These are phyloP conservation scores for Philopotamus ludificatus DNA, from an alignment of 1,140 invertebrate genomes.

Conservation along the genomic window DNA sequence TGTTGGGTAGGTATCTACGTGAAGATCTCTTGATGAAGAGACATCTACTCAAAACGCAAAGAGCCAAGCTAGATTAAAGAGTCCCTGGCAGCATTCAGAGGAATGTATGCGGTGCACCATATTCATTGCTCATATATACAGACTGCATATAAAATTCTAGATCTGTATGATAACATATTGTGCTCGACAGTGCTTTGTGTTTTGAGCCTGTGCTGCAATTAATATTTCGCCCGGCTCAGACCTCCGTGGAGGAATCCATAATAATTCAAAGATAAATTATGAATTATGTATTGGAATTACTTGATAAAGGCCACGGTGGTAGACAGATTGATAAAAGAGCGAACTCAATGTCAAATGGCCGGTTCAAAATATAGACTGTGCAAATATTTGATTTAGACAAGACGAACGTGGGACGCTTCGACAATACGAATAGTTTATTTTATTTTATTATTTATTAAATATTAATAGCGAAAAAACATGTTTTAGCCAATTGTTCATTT, in stretches of 20 bases:
- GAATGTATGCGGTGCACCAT: neutral
- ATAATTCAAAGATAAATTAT: neutral
- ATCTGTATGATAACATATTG: conserved; percentile 4
- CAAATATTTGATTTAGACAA: conserved; percentile 30
- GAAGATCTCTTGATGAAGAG: conserved; percentile 34
- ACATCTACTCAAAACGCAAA: conserved; percentile 14
- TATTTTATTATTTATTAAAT: conserved; percentile 6
- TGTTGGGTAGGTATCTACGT: conserved; percentile 8
- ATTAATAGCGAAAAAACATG: neutral
- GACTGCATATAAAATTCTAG: neutral
- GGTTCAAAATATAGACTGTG: conserved; percentile 35
- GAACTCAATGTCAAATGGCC: conserved; percentile 34
- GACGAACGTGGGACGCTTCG: conserved; percentile 26
- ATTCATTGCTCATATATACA: conserved; percentile 4
- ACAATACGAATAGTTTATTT: conserved; percentile 22
- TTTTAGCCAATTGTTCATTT: no score
- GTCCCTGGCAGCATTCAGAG: neutral
- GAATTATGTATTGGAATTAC: no score
- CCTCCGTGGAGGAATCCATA: neutral
- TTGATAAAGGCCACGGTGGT: no score
- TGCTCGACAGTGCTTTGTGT: neutral
- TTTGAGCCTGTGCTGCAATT: no score
- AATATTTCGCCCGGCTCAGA: no score
- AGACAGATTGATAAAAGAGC: conserved; percentile 33
- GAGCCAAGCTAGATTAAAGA: conserved; percentile 31